These are phyloP conservation scores for Loxodonta africana DNA, from an alignment of 2,113 vertebrate species.

Conservation along the genomic window DNA sequence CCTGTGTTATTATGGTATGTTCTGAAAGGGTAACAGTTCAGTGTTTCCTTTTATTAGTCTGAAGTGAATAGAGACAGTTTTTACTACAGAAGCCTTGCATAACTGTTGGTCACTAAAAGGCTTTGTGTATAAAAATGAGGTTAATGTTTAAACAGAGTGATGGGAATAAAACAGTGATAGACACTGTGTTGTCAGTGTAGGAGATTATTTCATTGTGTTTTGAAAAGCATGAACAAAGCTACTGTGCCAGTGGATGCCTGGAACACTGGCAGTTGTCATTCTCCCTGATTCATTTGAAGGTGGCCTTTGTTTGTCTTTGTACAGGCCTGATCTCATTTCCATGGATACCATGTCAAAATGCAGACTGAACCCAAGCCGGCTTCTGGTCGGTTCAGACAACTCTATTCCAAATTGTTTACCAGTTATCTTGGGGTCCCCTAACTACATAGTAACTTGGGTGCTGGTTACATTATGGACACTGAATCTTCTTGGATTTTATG, in stretches of 20 bases:
- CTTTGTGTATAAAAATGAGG: conserved; percentile 46
- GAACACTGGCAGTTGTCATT: conserved; percentile 82
- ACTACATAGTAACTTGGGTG: neutral
- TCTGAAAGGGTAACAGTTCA: neutral
- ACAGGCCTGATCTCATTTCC: conserved; percentile 85
- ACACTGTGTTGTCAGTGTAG: neutral
- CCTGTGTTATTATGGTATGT: neutral
- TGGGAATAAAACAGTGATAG: conserved; percentile 11
- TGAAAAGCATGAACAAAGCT: conserved; percentile 59
- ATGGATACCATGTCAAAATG: conserved; percentile 86
- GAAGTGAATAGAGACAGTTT: conserved; percentile 60
- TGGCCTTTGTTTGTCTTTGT: conserved; percentile 87
- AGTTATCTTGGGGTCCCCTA: conserved; percentile 65
- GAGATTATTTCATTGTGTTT: conserved; percentile 62
- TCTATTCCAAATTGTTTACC: conserved; percentile 82
- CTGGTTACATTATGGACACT: neutral
- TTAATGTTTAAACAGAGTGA: conserved; percentile 47
- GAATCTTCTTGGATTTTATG: neutral
- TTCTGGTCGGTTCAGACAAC: conserved; percentile 77
- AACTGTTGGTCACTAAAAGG: conserved; percentile 27
- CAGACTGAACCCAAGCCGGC: conserved; percentile 83
- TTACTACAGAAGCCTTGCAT: neutral
- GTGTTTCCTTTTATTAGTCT: conserved; percentile 73
- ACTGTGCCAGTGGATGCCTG: conserved; percentile 54
- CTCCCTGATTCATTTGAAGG: conserved; percentile 78